Conservation (phyloP, 2,888 invertebrate genomes). For the Cyclophora punctaria region DNA sequence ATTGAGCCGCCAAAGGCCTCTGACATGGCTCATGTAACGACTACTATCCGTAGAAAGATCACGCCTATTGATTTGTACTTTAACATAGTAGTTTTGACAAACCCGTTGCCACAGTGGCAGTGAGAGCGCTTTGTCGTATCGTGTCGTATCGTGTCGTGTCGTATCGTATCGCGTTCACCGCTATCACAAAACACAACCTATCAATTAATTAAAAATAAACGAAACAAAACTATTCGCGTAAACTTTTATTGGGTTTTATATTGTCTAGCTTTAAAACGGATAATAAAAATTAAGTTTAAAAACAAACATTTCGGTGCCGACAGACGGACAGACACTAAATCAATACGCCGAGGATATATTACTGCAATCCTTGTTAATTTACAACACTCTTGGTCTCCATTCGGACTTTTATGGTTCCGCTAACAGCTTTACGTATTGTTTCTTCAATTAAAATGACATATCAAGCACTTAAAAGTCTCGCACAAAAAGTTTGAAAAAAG, state of each 20-base stretch:
- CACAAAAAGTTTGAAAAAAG: too few species aligned
- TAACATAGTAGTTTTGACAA: too few species aligned
- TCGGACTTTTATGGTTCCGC: slow-evolving; percentile 10
- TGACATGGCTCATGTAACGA: too few species aligned
- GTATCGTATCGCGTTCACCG: too few species aligned
- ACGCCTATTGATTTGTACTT: too few species aligned
- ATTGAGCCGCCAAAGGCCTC: too few species aligned
- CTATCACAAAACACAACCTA: too few species aligned
- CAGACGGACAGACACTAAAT: slow-evolving; percentile 9
- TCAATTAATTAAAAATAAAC: slow-evolving; percentile 18
- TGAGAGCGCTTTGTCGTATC: too few species aligned
- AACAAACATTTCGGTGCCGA: slow-evolving; percentile 14
- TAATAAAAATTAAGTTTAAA: slow-evolving; percentile 19
- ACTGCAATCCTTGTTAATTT: slow-evolving; percentile 47
- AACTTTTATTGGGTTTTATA: slow-evolving; percentile 7
- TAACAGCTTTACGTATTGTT: slow-evolving; percentile 37
- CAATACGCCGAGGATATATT: slow-evolving; percentile 36
- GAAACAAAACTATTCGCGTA: slow-evolving; percentile 15
- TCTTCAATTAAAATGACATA: slow-evolving; percentile 44
- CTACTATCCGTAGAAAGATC: too few species aligned
- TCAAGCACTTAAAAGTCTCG: slow-evolving; percentile 15
- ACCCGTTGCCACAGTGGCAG: too few species aligned
- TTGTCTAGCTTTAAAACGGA: slow-evolving; percentile 4
- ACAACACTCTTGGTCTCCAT: slow-evolving; percentile 27
- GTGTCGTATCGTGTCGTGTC: too few species aligned